Evolutionary conservation across 2,797 vertebrate species (phyloP).

Genomic region (Sebastolobus alascanus): DNA sequence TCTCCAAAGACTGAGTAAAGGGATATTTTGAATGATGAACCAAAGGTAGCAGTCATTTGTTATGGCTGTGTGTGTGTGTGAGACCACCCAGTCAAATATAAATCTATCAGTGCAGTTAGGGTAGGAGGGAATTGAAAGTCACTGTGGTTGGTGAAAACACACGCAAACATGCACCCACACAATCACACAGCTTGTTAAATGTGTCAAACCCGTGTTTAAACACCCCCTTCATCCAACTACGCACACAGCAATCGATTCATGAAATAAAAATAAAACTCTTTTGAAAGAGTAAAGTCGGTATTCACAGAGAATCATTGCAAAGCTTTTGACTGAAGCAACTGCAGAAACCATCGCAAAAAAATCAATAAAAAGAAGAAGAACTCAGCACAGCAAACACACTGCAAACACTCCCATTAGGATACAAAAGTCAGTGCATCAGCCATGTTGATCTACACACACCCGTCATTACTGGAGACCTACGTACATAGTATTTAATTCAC

Average conservation of each 20-base stretch:
- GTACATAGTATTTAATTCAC: constrained; percentile 34
- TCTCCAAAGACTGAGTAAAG: constrained; percentile 53
- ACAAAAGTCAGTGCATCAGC: constrained; percentile 37
- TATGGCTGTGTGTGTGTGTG: constrained; percentile 8
- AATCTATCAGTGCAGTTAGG: background rate
- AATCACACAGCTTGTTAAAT: constrained; percentile 26
- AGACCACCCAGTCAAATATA: background rate
- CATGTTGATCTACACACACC: constrained; percentile 29
- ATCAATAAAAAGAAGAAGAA: constrained; percentile 23
- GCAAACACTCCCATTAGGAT: constrained; percentile 33
- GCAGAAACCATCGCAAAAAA: constrained; percentile 30
- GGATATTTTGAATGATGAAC: constrained; percentile 49
- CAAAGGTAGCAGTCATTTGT: constrained; percentile 38
- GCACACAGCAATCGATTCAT: constrained; percentile 8
- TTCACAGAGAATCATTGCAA: constrained; percentile 29
- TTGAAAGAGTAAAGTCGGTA: constrained; percentile 1
- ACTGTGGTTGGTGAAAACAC: constrained; percentile 4
- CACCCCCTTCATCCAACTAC: background rate
- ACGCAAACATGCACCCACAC: constrained; percentile 9
- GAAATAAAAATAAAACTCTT: background rate
- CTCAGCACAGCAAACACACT: constrained; percentile 63
- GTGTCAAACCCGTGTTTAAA: constrained; percentile 13
- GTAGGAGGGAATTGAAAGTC: background rate
- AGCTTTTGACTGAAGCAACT: constrained; percentile 22
- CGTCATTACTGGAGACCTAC: constrained; percentile 60